Conservation (phyloP, 2,888 invertebrate species). For the Lamellibrachia columna region DNA sequence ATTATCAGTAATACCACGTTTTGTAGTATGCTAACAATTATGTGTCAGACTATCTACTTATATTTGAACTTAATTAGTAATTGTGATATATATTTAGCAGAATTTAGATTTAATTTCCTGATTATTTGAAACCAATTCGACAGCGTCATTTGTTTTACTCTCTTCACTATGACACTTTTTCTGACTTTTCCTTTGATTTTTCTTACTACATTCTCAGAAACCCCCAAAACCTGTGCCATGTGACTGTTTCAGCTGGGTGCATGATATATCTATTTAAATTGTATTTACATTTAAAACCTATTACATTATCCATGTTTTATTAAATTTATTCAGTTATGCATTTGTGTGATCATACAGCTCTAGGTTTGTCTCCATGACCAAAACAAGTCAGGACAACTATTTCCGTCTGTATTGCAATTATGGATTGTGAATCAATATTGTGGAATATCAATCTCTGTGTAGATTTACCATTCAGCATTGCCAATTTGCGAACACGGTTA, state of each 20-base stretch:
- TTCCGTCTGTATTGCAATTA: neutral
- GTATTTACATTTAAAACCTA: neutral
- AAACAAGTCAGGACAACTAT: neutral
- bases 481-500: neutral
- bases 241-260: neutral
- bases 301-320: neutral
- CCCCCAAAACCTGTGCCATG: neutral
- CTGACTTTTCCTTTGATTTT: neutral
- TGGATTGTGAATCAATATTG: neutral
- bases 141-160: neutral
- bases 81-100: too few relatives aligned
- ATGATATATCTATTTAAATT: neutral
- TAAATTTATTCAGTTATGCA: neutral
- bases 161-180: neutral
- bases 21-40: too few relatives aligned
- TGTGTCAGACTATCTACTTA: too few relatives aligned
- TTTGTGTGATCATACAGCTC: neutral
- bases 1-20: too few relatives aligned
- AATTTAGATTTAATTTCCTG: neutral
- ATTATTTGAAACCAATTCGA: neutral
- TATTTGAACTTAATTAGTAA: too few relatives aligned
- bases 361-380: neutral
- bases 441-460: neutral
- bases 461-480: neutral
- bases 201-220: neutral